Percentiles rank a stretch among this genome's conserved stretches.
phyloP scores from a whole-genome alignment of 2,113 vertebrate species.

The Erythrocercus mccallii region DNA sequence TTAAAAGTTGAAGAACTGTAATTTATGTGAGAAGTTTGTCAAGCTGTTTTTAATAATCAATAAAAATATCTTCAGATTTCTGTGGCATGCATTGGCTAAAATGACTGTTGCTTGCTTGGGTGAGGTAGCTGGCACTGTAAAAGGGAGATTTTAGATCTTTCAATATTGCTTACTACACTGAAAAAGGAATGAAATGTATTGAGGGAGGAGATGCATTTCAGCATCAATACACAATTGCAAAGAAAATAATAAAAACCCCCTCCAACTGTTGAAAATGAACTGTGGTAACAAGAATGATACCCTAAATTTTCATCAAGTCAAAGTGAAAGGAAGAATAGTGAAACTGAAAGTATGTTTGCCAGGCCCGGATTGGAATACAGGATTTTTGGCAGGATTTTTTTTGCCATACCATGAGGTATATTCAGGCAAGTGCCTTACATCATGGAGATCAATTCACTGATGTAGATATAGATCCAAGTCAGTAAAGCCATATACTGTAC shows the following conservation, averaged over 20 bases:
- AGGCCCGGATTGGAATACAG: not conserved
- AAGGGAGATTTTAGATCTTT: not conserved
- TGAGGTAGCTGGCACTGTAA: not conserved
- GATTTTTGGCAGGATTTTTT: not conserved
- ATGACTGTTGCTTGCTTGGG: not conserved
- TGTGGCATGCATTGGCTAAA: not conserved
- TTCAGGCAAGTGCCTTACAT: not conserved
- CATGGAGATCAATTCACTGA: not conserved
- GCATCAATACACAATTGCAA: not conserved
- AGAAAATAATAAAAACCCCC: not conserved
- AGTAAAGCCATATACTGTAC: not conserved
- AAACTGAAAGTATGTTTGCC: not conserved
- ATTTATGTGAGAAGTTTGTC: not conserved
- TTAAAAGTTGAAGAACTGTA: not conserved
- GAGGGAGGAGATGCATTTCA: not conserved
- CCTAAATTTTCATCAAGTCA: not conserved
- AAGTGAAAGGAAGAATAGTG: not conserved
- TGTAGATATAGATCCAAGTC: not conserved
- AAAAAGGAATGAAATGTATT: not conserved
- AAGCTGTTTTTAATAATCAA: not conserved
- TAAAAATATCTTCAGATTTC: not conserved
- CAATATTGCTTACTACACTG: not conserved
- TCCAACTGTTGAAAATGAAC: not conserved
- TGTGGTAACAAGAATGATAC: not conserved
- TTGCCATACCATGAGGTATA: fast-evolving